Percentiles rank a stretch among this genome's conserved stretches.
Evolutionary conservation across 2,888 invertebrate genomes (phyloP).

Genomic region (Apamea monoglypha): DNA sequence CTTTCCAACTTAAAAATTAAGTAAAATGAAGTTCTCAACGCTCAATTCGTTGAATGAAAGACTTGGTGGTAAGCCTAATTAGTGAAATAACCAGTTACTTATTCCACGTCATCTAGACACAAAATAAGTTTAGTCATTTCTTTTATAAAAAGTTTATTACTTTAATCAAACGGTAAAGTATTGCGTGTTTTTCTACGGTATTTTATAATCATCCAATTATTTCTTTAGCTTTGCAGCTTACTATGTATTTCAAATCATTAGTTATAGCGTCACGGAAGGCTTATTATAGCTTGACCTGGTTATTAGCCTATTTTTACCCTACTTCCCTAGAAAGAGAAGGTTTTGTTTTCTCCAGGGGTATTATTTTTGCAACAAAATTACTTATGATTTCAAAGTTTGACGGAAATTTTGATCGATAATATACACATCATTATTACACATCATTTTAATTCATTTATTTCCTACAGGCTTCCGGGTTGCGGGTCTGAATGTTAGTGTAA

Average conservation of each 20-base stretch:
- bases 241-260: conserved; percentile 58
- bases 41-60: background rate
- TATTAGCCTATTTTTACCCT: conserved; percentile 13
- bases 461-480: background rate
- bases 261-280: conserved; percentile 56
- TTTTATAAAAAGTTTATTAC: conserved; percentile 35
- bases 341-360: background rate
- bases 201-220: conserved; percentile 57
- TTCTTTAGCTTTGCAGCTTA: conserved; percentile 45
- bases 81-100: conserved; percentile 6
- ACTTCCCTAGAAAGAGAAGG: background rate
- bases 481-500: background rate
- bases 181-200: conserved; percentile 52
- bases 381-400: background rate
- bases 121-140: conserved; percentile 25
- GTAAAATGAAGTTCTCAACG: background rate
- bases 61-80: background rate
- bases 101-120: conserved; percentile 1
- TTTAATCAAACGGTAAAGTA: conserved; percentile 38
- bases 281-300: conserved; percentile 56
- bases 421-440: background rate
- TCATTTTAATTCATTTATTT: no score
- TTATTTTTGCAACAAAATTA: conserved; percentile 8
- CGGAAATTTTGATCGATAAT: background rate
- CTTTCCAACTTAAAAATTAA: background rate